phyloP scores from a whole-genome alignment of 2,888 invertebrate species.

The Chorisops tibialis region DNA sequence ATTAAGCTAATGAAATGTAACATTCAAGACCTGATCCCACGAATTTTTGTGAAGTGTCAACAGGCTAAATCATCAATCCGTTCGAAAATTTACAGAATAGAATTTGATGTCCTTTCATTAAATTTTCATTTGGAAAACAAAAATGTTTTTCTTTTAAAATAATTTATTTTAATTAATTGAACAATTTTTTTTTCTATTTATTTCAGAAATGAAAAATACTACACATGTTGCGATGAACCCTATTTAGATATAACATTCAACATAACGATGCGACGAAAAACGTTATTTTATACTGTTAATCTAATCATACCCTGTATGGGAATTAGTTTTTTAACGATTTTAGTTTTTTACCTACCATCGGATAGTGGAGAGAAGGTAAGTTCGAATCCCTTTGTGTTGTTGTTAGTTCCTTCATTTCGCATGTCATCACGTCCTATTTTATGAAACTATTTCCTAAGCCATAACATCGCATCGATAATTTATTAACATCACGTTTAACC shows the following conservation, averaged over 20 bases:
- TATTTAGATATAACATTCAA: constrained; percentile 96
- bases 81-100: too few species aligned
- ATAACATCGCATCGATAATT: too few species aligned
- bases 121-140: too few species aligned
- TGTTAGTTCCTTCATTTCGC: too few species aligned
- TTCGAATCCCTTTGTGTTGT: constrained; percentile 23
- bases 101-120: too few species aligned
- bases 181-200: constrained; percentile 35
- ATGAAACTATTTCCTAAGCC: too few species aligned
- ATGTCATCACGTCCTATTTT: too few species aligned
- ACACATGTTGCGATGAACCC: constrained; percentile 96
- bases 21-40: too few species aligned
- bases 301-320: constrained; percentile 96
- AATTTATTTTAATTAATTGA: constrained; percentile 4
- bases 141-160: neutral
- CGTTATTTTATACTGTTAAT: constrained; percentile 95
- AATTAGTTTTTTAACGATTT: constrained; percentile 92
- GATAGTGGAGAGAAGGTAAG: constrained; percentile 96
- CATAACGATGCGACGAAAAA: constrained; percentile 94
- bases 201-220: constrained; percentile 83
- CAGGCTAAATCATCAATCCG: too few species aligned
- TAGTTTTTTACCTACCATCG: constrained; percentile 95
- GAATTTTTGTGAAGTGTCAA: too few species aligned
- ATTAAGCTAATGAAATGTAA: too few species aligned
- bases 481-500: too few species aligned